Evolutionary conservation across 2,113 vertebrate genomes (phyloP).

Genomic region (Phyllostomus hastatus): DNA sequence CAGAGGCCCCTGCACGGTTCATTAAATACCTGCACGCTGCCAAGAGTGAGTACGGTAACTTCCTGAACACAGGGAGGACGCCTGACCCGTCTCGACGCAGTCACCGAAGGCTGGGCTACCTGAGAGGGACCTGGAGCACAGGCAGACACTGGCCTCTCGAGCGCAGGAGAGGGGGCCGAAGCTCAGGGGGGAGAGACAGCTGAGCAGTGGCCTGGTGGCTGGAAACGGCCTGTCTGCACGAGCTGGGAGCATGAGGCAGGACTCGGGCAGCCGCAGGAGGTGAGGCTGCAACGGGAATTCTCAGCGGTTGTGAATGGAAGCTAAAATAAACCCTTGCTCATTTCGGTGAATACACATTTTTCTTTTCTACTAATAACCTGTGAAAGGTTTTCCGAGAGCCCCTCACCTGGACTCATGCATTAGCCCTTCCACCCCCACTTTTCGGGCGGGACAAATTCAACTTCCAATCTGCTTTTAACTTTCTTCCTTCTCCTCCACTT

Average conservation of each 20-base stretch:
- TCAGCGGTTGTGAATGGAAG: background rate
- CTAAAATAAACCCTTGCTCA: background rate
- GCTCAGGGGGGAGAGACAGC: background rate
- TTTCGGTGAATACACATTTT: background rate
- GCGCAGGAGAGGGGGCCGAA: background rate
- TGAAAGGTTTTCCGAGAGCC: background rate
- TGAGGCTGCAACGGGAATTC: background rate
- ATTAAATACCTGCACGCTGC: background rate
- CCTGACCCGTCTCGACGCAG: background rate
- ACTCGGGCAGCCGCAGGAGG: background rate
- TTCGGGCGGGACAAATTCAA: background rate
- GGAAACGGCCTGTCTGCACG: background rate
- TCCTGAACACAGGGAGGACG: background rate
- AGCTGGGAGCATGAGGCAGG: background rate
- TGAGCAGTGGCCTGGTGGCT: background rate
- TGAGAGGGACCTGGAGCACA: too few relatives aligned
- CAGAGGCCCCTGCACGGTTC: background rate
- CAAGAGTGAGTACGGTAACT: background rate
- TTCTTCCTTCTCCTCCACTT: background rate
- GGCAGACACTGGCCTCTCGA: background rate
- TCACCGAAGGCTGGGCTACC: background rate
- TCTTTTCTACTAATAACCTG: background rate
- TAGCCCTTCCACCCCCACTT: background rate
- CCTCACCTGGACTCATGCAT: conserved; percentile 8
- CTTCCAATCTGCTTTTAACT: conserved; percentile 43